Conservation (phyloP, 2,888 invertebrate species). For the Temnothorax unifasciatus region DNA sequence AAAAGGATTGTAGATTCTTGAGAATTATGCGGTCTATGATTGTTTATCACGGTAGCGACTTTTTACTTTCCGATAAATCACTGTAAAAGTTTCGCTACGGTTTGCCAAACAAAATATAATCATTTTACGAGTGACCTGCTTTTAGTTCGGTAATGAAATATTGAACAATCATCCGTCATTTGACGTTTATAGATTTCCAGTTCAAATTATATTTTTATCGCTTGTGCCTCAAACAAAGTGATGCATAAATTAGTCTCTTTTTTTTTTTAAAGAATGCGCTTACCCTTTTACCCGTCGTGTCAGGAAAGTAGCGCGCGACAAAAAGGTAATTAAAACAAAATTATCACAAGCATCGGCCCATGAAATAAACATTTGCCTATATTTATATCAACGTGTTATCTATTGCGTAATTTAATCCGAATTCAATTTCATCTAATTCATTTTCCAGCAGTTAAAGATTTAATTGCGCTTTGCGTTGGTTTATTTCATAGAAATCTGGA, state of each 20-base stretch:
- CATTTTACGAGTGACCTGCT: conserved; percentile 31
- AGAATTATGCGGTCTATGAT: conserved; percentile 23
- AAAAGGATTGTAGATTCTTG: background rate
- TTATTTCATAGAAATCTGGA: conserved; percentile 23
- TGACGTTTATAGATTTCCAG: conserved; percentile 6
- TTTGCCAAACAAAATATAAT: conserved; percentile 30
- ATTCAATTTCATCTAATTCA: conserved; percentile 34
- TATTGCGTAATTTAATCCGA: conserved; percentile 31
- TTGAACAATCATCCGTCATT: conserved; percentile 12
- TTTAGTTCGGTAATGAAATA: conserved; percentile 32
- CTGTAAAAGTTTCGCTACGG: background rate
- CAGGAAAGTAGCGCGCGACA: background rate
- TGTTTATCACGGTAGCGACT: conserved; percentile 15
- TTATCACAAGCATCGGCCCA: background rate
- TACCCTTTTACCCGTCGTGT: background rate
- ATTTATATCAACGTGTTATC: conserved; percentile 22
- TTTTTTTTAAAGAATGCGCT: background rate
- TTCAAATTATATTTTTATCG: conserved; percentile 24
- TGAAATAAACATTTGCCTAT: conserved; percentile 30
- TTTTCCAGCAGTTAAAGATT: conserved; percentile 36
- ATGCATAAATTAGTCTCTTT: background rate
- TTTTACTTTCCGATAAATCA: conserved; percentile 42
- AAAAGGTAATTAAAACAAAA: conserved; percentile 14
- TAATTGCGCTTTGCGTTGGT: conserved; percentile 7
- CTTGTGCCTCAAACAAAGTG: conserved; percentile 7